Base-by-base conservation (phyloP, 2,113 vertebrate genomes). In the Corythornis cristatus region DNA sequence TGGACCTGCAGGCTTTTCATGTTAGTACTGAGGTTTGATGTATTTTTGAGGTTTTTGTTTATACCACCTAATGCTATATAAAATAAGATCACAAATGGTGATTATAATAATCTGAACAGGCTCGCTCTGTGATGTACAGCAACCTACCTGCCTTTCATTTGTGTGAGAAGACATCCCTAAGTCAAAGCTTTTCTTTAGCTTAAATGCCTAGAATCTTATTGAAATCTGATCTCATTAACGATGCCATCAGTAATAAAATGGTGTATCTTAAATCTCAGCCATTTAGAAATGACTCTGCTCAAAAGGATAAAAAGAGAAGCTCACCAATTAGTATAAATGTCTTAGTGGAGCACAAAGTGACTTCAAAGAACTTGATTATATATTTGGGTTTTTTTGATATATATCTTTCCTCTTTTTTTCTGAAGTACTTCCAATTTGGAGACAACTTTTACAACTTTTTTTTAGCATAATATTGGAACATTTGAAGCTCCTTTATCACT, bases 281-380 rank as follows among this genome's bases (percentile, higher is more conserved):
- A 78, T 62, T 85, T 93, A 74, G 42, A 93, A 96, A 81, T 84
- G 3, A 61, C 37, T 91, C 45, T 35, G 26, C 43, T 89, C 62
- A 82, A 87, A 94, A 95, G 58, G 58, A 89, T 88, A 46, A 91
- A 93, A 95, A 76, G n/a, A 93, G 33, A 66, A 78, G 25, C 48
- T 96, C 31, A 43, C 51, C 75, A 91, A 93, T 93, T 95, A 93
- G 35, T 61, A 62, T 61, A 77, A 93, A 90, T 85, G 56, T 42
- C 77, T 85, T 85, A 62, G 61, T 83, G 70, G 82, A 92, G 65
- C 29, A 89, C 33, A 91, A 88, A 91, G 51, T 83, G 20, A 91
- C 67, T 93, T 96, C 89, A 96, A 80, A 96, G 64, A 71, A 51
- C 57, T 83, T 83, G 73, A 65, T 88, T 57, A 65, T 83, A 18